Evolutionary conservation across 1,140 invertebrate species (phyloP), one percentile per base, ranked within the genome.

Genomic region (Thaumetopoea pityocampa): DNA sequence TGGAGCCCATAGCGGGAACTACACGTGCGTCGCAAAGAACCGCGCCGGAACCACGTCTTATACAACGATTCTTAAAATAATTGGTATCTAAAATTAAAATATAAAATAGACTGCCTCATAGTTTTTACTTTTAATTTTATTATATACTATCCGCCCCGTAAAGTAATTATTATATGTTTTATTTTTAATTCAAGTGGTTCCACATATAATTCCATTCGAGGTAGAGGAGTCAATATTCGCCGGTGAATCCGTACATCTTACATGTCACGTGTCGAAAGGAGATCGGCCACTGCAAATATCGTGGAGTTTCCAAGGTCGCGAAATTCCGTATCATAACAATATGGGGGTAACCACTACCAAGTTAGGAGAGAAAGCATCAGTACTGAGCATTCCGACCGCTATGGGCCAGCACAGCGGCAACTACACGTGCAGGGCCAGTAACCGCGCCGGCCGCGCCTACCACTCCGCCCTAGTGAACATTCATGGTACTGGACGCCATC

Each of bases 371-470:
- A 89, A 91, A 79, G 87, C 92, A 54, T 94, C 91, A 56, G 89
- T 92, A 14, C 80, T 94, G 38, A 91, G 89, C 10, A 93, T 94
- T 46, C 91, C 93, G 50, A 90, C 91, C 7, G 91, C 92, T 2
- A 89, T 88, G 63, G 89, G 91, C 38, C 86, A 88, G 44, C 90
- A 93, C 77, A 89, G 89, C 51, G 93, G 93, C 22, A 92, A 93
- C 68, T 94, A 93, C 58, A 93, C 91, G 10, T 94, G 93, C 64
- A 87, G 88, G 10, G 94, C 93, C 8, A 90, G 88, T 52, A 96
- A 96, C 76, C 80, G 78, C 26, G 92, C 91, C 19, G 92, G 92
- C 27, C 88, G 86, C 9, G 88, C 88, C 15, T 89, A 88, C 44
- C 90, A 91, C 67, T 90, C 91, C 6, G 90, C 92, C 11, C 72